Evolutionary conservation across 2,888 invertebrate species (phyloP).

Genomic region (Odontocolon sp.): DNA sequence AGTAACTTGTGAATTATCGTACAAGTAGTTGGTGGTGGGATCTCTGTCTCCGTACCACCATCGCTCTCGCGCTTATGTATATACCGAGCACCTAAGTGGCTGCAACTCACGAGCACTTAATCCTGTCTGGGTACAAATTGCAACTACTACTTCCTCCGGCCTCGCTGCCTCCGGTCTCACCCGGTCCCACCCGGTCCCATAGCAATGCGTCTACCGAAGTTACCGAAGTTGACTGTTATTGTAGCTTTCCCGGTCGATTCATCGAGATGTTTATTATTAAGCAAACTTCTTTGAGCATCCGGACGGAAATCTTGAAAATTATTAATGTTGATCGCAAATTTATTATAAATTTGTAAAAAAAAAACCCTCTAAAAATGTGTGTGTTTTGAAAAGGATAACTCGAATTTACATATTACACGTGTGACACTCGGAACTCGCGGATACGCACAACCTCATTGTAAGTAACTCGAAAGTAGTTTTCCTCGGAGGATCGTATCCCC

Average conservation of each 20-base stretch:
- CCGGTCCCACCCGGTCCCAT: constrained; percentile 17
- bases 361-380: no score
- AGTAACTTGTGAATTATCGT: constrained; percentile 63
- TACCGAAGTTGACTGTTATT: constrained; percentile 40
- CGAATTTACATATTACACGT: no score
- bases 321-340: neutral
- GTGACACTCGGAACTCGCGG: no score
- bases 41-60: constrained; percentile 26
- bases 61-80: constrained; percentile 10
- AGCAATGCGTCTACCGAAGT: constrained; percentile 44
- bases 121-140: constrained; percentile 58
- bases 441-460: neutral
- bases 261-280: neutral
- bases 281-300: neutral
- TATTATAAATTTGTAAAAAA: neutral
- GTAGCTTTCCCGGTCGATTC: neutral
- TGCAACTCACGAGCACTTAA: constrained; percentile 60
- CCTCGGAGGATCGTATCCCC: neutral
- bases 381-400: no score
- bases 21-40: constrained; percentile 52
- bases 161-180: neutral
- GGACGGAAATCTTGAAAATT: neutral
- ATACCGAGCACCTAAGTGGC: constrained; percentile 50
- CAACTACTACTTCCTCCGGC: constrained; percentile 54
- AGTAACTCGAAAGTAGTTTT: constrained; percentile 4